Evolutionary conservation across 2,113 vertebrate genomes (phyloP).

Genomic region (Cheirogaleus medius): DNA sequence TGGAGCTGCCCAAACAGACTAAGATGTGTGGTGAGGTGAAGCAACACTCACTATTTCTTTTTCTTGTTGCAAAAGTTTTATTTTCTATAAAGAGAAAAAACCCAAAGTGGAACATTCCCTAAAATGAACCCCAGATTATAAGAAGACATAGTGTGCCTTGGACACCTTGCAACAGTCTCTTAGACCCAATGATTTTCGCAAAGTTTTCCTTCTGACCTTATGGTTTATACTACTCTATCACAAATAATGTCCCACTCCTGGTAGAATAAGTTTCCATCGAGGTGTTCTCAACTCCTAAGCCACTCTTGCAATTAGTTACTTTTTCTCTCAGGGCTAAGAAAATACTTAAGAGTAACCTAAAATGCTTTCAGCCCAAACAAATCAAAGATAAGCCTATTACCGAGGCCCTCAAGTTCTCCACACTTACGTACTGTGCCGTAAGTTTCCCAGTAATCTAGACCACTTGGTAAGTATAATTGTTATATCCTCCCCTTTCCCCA

Average conservation of each 20-base stretch:
- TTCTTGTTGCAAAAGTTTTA: not conserved
- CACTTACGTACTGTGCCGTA: not conserved
- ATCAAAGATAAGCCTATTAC: not conserved
- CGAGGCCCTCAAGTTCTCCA: not conserved
- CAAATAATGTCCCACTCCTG: not conserved
- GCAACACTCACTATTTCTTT: not conserved
- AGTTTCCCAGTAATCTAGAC: not conserved
- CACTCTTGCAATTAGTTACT: not conserved
- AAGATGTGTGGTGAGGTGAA: not conserved
- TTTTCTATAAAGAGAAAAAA: not conserved
- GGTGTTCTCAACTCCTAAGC: not conserved
- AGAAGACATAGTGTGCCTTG: not conserved
- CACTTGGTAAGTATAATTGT: not conserved
- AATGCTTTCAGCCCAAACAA: not conserved
- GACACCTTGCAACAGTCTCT: not conserved
- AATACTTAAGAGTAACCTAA: not conserved
- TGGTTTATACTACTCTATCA: not conserved
- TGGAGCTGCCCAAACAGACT: not conserved
- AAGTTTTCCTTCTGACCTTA: not conserved
- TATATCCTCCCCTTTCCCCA: not conserved
- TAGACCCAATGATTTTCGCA: not conserved
- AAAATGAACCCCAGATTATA: not conserved
- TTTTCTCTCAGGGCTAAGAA: not conserved
- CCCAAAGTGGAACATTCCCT: not conserved
- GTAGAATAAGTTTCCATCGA: not conserved